Evolutionary conservation across 2,113 vertebrate species (phyloP).

Genomic region (Oxyruncus cristatus): DNA sequence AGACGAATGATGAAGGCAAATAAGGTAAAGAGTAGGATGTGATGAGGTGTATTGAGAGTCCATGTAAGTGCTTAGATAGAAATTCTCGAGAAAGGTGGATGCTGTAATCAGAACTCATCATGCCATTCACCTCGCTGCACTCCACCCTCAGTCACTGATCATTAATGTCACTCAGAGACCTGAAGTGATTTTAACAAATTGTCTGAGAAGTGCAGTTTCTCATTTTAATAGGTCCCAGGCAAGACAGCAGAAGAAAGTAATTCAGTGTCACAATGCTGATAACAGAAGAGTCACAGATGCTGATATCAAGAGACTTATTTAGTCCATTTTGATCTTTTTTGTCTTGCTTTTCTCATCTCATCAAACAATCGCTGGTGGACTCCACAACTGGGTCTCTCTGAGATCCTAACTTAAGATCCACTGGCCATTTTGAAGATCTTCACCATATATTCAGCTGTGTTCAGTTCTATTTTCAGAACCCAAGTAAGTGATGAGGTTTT

Average conservation of each 20-base stretch:
- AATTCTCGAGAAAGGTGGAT: neutral
- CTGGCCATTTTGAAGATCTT: neutral
- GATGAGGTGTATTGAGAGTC: neutral
- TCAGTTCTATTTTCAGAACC: neutral
- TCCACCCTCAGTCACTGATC: neutral
- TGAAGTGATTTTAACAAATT: conserved; percentile 10
- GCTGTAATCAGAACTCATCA: neutral
- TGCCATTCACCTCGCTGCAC: neutral
- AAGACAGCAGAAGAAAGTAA: conserved; percentile 13
- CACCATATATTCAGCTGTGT: neutral
- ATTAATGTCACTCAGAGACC: neutral
- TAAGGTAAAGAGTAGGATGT: neutral
- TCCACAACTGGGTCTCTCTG: neutral
- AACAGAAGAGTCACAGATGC: neutral
- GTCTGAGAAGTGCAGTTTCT: conserved; percentile 2
- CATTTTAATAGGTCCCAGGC: neutral
- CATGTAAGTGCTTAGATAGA: neutral
- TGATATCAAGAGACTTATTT: conserved; percentile 36
- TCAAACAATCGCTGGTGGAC: neutral
- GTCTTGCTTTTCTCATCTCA: conserved; percentile 5
- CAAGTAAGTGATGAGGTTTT: neutral
- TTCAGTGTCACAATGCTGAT: conserved; percentile 9
- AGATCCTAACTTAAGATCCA: neutral
- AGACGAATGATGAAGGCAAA: neutral
- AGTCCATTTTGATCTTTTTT: conserved; percentile 20